Percentiles rank a stretch among this genome's conserved stretches.
phyloP scores from a whole-genome alignment of 2,797 vertebrate genomes.

The Gobio occitaniae region DNA sequence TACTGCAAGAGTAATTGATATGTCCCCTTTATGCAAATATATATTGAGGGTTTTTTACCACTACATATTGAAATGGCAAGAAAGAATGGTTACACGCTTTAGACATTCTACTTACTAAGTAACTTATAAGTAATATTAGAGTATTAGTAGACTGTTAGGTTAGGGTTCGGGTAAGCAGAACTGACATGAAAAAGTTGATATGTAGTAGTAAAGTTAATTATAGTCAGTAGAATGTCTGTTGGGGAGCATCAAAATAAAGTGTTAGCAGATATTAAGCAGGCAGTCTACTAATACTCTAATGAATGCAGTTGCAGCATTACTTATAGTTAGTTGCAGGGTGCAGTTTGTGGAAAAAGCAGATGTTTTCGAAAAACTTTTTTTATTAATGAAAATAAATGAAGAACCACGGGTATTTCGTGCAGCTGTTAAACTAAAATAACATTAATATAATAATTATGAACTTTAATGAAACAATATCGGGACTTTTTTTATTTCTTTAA shows the following conservation, averaged over 20 bases:
- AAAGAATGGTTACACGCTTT: neutral
- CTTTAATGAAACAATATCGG: too few species aligned
- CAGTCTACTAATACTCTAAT: too few species aligned
- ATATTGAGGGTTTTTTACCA: neutral
- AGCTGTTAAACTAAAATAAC: too few species aligned
- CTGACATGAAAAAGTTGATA: neutral
- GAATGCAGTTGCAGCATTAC: too few species aligned
- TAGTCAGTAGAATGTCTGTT: neutral
- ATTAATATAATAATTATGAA: too few species aligned
- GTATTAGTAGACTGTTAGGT: neutral
- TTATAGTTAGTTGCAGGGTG: too few species aligned
- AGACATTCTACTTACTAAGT: neutral
- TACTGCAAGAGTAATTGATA: neutral
- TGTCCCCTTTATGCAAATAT: constrained; percentile 8
- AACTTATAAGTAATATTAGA: too few species aligned
- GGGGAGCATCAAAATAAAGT: neutral
- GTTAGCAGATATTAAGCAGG: neutral
- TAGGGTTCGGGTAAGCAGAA: neutral
- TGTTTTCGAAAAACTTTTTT: too few species aligned
- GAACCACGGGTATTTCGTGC: too few species aligned
- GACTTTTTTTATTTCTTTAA: too few species aligned
- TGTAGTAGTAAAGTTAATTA: neutral
- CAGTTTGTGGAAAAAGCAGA: too few species aligned
- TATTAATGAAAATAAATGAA: too few species aligned
- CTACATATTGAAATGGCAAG: neutral